These are phyloP conservation scores for Fulmarus glacialis DNA, from an alignment of 2,113 vertebrate genomes.

Conservation along the genomic window DNA sequence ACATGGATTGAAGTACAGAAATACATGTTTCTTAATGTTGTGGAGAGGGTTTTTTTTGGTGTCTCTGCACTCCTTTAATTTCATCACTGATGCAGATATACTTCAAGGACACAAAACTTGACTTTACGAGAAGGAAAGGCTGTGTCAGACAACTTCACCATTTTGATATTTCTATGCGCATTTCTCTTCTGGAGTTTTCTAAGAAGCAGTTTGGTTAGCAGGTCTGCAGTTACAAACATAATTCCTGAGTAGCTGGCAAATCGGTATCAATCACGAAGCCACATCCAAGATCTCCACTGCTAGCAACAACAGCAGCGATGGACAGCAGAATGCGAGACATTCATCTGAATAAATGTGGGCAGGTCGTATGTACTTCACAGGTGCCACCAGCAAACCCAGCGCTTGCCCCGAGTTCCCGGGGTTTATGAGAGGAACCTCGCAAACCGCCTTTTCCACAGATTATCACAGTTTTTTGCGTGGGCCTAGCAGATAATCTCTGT, in stretches of 20 bases:
- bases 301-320: background rate
- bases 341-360: background rate
- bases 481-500: background rate
- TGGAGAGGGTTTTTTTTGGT: background rate
- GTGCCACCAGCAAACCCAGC: background rate
- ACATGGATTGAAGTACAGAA: background rate
- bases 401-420: background rate
- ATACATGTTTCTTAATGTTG: background rate
- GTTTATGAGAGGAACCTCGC: background rate
- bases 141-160: background rate
- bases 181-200: background rate
- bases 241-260: background rate
- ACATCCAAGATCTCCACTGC: background rate
- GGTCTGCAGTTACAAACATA: background rate
- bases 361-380: background rate
- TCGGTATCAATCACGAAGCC: background rate
- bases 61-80: background rate
- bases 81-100: background rate
- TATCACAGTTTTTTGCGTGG: background rate
- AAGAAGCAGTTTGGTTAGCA: background rate
- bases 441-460: background rate
- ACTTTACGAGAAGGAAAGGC: background rate
- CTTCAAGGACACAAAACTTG: background rate
- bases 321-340: background rate
- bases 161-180: background rate